These are phyloP conservation scores for Microcebus griseorufus DNA, from an alignment of 2,113 vertebrate species.

Conservation along the genomic window DNA sequence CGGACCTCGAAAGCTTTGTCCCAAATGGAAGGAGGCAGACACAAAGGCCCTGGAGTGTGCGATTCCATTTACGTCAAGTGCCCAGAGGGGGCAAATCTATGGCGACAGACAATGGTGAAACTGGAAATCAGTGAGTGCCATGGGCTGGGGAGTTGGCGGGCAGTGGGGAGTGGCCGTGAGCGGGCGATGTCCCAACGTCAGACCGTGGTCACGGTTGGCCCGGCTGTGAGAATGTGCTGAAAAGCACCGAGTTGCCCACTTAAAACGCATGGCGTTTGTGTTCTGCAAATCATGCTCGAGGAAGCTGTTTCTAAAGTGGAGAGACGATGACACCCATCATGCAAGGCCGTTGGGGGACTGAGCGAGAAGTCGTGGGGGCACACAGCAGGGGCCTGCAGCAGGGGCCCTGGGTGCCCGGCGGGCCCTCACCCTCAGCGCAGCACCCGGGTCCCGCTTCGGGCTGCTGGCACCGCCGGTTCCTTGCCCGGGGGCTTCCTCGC, in stretches of 20 bases:
- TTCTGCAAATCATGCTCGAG: neutral
- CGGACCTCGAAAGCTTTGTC: neutral
- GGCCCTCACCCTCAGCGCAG: neutral
- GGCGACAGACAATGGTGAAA: neutral
- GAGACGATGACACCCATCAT: neutral
- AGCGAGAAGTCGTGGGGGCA: neutral
- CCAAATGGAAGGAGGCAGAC: neutral
- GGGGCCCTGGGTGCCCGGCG: rapidly evolving
- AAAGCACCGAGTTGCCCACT: neutral
- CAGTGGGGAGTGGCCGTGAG: neutral
- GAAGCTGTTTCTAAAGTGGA: neutral
- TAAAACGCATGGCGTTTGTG: neutral
- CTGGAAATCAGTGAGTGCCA: neutral
- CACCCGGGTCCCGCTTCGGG: neutral
- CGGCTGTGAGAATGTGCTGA: neutral
- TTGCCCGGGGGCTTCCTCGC: neutral
- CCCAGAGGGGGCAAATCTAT: neutral
- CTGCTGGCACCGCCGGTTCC: neutral
- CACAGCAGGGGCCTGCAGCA: neutral
- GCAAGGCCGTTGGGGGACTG: neutral
- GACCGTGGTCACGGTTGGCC: neutral
- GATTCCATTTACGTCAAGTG: neutral
- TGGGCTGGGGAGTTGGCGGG: too few relatives aligned
- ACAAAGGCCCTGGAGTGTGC: rapidly evolving
- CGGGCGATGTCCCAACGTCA: neutral